A percentile compares a stretch with the other conserved stretches of the same genome.
Evolutionary conservation across 2,888 invertebrate species (phyloP).

Genomic region (Pardosa pseudoannulata): DNA sequence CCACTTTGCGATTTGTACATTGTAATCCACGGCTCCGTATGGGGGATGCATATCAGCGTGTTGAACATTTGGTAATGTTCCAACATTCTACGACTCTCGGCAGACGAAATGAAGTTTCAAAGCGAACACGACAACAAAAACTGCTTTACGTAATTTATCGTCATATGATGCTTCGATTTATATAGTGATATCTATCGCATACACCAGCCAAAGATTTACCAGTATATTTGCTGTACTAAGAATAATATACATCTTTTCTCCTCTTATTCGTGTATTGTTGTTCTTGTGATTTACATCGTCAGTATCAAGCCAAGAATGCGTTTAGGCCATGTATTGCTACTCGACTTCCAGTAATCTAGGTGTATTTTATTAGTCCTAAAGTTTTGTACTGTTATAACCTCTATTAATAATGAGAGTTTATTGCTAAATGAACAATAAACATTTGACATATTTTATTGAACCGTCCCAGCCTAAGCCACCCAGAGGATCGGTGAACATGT

Average conservation of each 20-base stretch:
- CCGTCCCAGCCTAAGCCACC: too few species aligned
- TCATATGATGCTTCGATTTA: constrained; percentile 21
- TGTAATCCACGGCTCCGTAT: too few species aligned
- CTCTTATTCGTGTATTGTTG: background rate
- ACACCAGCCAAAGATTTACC: constrained; percentile 9
- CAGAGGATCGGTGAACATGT: too few species aligned
- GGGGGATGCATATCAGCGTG: background rate
- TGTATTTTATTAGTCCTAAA: too few species aligned
- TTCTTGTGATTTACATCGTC: background rate
- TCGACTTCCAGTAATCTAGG: too few species aligned
- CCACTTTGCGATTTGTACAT: too few species aligned
- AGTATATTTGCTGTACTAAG: constrained; percentile 13
- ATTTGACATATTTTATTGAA: too few species aligned
- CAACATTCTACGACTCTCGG: background rate
- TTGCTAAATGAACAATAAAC: too few species aligned
- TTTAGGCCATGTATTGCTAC: too few species aligned
- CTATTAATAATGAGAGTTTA: too few species aligned
- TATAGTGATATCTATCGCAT: background rate
- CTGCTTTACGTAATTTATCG: background rate
- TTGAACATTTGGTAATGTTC: background rate
- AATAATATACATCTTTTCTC: constrained; percentile 4
- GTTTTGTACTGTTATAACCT: too few species aligned
- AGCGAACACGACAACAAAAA: background rate
- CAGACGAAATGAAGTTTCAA: background rate
- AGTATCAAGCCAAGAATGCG: background rate